Base-by-base conservation (phyloP, 2,888 invertebrate species). In the Zelleria hepariella region DNA sequence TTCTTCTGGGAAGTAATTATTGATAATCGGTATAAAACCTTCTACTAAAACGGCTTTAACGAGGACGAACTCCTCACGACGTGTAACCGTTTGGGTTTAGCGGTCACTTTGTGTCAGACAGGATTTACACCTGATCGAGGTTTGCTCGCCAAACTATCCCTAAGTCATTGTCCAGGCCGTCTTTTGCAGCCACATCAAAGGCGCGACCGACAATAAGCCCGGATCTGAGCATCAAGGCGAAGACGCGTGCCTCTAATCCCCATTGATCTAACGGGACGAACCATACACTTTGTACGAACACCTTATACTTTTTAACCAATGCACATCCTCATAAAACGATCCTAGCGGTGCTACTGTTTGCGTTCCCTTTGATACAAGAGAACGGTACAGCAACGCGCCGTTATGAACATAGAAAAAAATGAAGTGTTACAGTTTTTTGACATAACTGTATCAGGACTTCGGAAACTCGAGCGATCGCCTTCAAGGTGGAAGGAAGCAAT, bases 401-500 rank as follows among this genome's bases (percentile, higher is more conserved):
- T 87, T 87, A 86, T 69, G 68, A 65, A 42, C 64, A 74, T 75
- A 78, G 71, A 80, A 85, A 80, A 74, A 71, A 68, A 65, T 72
- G 74, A 55, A 78, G 76, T 86, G 87, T 81, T 87, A 88, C 86
- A 86, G 82, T 86, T 87, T 73, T 80, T 86, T 66, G 74, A 78
- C 71, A 73, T 86, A 87, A 87, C 87, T 87, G 87, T 87, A 85
- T 78, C 83, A 67, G 70, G 20, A 42, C 74, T 76, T 77, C 77
- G 77, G 76, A 76, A 70, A 68, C 67, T 69, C 69, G 68, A 69
- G 68, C 64, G 69, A 69, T 69, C 63, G 65, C 71, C 67, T 77
- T 73, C 77, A 86, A 86, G 86, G 86, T 88, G 87, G 79, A 81
- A 87, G 87, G 87, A 88, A 88, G 87, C 82, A 82, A 88, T 86